phyloP scores from a whole-genome alignment of 2,113 vertebrate genomes.

The Cyprinus carpio region DNA sequence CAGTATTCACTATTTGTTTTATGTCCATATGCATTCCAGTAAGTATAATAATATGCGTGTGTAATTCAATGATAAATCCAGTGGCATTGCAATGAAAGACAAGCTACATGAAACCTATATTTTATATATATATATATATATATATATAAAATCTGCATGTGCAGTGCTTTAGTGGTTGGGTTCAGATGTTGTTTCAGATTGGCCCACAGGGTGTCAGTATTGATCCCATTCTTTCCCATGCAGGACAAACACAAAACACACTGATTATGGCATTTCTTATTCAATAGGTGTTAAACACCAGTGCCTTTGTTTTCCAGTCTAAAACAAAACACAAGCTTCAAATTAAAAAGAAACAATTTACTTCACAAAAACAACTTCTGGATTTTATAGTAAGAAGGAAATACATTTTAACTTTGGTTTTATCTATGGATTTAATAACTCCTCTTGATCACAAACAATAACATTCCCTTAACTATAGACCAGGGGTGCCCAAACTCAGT shows the following conservation, averaged over 20 bases:
- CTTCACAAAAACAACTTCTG: background rate
- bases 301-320: background rate
- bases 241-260: background rate
- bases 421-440: background rate
- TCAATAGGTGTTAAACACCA: constrained; percentile 9
- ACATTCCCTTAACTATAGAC: background rate
- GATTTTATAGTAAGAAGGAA: background rate
- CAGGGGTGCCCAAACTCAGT: too few relatives aligned
- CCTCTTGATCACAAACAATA: background rate
- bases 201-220: constrained; percentile 29
- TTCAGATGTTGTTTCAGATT: background rate
- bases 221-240: background rate
- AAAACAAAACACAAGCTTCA: background rate
- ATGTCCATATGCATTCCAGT: background rate
- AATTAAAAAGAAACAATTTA: background rate
- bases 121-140: too few relatives aligned
- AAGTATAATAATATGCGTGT: background rate
- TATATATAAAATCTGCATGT: background rate
- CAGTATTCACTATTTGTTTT: background rate
- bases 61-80: too few relatives aligned
- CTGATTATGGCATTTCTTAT: background rate
- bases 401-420: background rate
- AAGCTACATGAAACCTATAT: background rate
- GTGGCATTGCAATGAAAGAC: background rate
- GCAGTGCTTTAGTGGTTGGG: background rate